Conservation (phyloP, 2,113 vertebrate genomes). For the Pampusana beccarii region DNA sequence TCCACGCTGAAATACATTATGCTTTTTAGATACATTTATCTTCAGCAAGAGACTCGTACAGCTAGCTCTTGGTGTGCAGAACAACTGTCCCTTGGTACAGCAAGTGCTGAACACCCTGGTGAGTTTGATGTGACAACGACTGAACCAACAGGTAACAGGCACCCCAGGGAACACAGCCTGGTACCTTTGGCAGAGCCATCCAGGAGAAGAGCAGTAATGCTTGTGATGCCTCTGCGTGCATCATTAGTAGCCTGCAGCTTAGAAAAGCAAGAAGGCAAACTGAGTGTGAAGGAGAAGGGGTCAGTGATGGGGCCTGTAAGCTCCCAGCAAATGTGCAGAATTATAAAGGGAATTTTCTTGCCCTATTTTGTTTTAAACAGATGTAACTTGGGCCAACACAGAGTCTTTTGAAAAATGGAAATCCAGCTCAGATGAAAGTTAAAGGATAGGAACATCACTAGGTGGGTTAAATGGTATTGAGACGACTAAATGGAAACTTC, state of each 20-base stretch:
- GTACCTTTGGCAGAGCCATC: not conserved
- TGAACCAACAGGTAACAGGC: not conserved
- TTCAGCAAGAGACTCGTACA: not conserved
- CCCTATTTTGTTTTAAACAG: not conserved
- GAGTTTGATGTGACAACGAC: not conserved
- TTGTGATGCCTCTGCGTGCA: not conserved
- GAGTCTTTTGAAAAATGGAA: fast-evolving
- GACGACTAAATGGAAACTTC: not conserved
- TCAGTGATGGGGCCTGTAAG: not conserved
- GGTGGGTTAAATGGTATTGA: not conserved
- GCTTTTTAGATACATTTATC: not conserved
- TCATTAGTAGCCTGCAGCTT: not conserved
- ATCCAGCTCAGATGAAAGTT: not conserved
- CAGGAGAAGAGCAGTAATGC: not conserved
- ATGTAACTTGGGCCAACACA: not conserved
- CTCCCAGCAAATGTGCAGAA: not conserved
- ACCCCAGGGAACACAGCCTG: not conserved
- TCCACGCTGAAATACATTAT: not conserved
- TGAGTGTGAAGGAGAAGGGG: not conserved
- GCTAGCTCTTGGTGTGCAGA: not conserved
- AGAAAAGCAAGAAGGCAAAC: fast-evolving
- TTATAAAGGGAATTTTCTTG: not conserved
- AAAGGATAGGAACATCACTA: not conserved
- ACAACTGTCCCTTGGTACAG: fast-evolving
- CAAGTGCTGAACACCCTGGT: not conserved